A percentile compares a stretch with the other conserved stretches of the same genome.
These are phyloP conservation scores for Tragelaphus imberbis DNA, from an alignment of 2,113 vertebrate species.

Conservation along the genomic window DNA sequence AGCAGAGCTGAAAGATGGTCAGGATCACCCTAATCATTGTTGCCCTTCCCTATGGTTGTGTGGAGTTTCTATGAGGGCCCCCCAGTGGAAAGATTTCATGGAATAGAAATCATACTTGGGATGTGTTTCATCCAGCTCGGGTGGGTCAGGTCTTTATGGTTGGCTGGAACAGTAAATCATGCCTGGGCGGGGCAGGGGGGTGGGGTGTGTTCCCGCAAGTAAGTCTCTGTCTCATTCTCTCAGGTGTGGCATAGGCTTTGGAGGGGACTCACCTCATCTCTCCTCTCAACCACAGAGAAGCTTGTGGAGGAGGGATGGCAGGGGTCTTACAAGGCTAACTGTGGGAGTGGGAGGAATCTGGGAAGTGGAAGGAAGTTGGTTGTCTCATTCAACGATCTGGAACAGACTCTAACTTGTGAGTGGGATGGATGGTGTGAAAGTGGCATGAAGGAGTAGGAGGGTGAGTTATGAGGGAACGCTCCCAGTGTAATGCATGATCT, in stretches of 20 bases:
- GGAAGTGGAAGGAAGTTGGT: background rate
- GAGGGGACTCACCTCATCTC: background rate
- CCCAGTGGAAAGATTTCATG: background rate
- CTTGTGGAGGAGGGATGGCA: background rate
- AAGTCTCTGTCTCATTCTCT: background rate
- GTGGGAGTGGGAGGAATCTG: background rate
- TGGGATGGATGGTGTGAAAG: background rate
- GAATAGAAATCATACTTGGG: background rate
- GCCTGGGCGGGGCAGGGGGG: accelerated
- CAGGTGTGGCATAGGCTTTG: background rate
- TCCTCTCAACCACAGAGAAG: background rate
- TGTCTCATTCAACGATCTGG: background rate
- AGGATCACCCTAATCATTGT: background rate
- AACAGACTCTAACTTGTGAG: background rate
- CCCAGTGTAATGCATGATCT: background rate
- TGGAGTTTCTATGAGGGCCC: background rate
- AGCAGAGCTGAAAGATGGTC: background rate
- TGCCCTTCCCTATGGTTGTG: background rate
- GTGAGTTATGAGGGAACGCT: background rate
- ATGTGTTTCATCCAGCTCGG: background rate
- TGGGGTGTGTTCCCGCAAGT: background rate
- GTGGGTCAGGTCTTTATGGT: background rate
- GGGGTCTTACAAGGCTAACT: background rate
- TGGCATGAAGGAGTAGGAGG: background rate
- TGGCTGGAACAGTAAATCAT: background rate